A percentile compares a stretch with the other conserved stretches of the same genome.
Evolutionary conservation across 2,888 invertebrate genomes (phyloP).

Genomic region (Polymixis lichenea): DNA sequence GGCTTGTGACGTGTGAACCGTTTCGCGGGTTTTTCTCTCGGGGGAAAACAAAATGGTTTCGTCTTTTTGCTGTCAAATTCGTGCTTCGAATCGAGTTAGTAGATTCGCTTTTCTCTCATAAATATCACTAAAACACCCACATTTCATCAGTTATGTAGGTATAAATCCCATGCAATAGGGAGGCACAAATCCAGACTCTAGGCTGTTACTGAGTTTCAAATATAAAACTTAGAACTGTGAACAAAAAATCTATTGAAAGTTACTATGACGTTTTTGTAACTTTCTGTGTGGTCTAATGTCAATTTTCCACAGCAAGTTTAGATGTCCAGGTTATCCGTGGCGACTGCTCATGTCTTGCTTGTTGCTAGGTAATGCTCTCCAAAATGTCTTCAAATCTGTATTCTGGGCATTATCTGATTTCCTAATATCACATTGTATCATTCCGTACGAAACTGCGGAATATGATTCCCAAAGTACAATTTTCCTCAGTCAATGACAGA

Average conservation of each 20-base stretch:
- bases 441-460: neutral
- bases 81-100: too few relatives aligned
- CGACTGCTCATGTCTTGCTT: neutral
- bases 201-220: too few relatives aligned
- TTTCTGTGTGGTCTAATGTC: neutral
- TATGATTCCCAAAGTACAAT: conserved; percentile 37
- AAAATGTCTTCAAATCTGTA: neutral
- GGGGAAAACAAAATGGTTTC: conserved; percentile 1
- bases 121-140: too few relatives aligned
- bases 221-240: neutral
- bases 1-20: neutral
- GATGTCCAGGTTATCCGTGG: neutral
- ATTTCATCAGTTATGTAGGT: too few relatives aligned
- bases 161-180: too few relatives aligned
- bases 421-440: neutral
- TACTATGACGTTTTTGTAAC: neutral
- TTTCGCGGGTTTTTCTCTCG: neutral
- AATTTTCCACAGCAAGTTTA: neutral
- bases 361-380: neutral
- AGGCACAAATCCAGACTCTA: too few relatives aligned
- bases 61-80: neutral
- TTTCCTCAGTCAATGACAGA: conserved; percentile 24
- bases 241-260: too few relatives aligned
- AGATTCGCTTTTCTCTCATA: too few relatives aligned
- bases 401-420: neutral